Base-by-base conservation (phyloP, 2,888 invertebrate species). In the Phaedon cochleariae region DNA sequence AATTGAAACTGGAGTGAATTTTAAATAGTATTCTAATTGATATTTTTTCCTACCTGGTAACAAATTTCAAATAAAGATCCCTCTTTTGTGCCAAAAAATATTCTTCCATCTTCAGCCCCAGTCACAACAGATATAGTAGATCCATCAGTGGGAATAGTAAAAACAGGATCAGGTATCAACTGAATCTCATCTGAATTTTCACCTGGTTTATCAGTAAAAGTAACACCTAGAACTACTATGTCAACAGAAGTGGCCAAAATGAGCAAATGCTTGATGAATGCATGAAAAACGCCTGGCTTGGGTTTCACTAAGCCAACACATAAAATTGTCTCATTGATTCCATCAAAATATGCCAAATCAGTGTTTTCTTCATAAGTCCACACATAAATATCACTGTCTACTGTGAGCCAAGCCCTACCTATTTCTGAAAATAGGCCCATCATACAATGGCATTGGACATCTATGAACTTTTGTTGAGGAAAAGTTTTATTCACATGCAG, bases 351-450 rank as follows among this genome's bases (percentile, higher is more conserved):
- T 0, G 98, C 97, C 22, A 98, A 90, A 86, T 99, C 98, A 68
- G 92, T 90, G 55, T 95, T 94, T 84, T 96, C 93, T 83, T 97
- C 96, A 85, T 96, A 98, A 22, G 96, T 94, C 99, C 99, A 99
- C 37, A 98, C 90, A 85, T 97, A 99, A 74, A 99, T 93, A 85
- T 98, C 97, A 76, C 96, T 97, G 81, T 99, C 99, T 74, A 99
- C 95, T 4, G 97, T 95, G 61, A 99, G 85, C 98, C 98, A 99
- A 0, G 98, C 98, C 79, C 98, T 87, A 60, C 92, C 93, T 73
- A 99, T 97, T 83, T 96, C 97, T 63, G 97, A 93, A 85, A 99
- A 98, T 7, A 99, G 86, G 2, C 99, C 99, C 96, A 98, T 97
- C 86, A 94, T 90, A 81, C 96, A 97, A 80, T 96, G 95, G 74